Percentiles rank a stretch among this genome's conserved stretches.
phyloP scores from a whole-genome alignment of 2,888 invertebrate species.

The Dioctria linearis region DNA sequence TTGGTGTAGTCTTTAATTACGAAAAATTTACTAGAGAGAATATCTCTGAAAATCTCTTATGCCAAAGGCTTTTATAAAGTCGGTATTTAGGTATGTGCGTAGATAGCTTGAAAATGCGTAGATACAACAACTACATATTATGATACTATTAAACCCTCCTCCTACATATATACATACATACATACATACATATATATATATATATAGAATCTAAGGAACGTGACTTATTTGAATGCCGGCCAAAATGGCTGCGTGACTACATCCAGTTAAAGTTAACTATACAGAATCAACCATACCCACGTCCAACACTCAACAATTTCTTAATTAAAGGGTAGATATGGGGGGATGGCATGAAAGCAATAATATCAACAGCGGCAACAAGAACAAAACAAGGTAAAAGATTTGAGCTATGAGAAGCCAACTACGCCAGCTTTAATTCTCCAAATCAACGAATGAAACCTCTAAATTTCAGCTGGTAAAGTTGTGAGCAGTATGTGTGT shows the following conservation, averaged over 20 bases:
- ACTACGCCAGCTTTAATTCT: background rate
- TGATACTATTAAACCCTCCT: no score
- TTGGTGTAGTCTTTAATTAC: slow-evolving; percentile 31
- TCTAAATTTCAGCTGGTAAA: slow-evolving; percentile 30
- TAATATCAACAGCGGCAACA: slow-evolving; percentile 2
- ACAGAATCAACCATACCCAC: slow-evolving; percentile 40
- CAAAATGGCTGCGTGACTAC: slow-evolving; percentile 34
- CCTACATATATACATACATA: no score
- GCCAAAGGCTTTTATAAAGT: background rate
- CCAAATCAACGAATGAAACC: slow-evolving; percentile 19
- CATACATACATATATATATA: background rate
- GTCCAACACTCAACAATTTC: slow-evolving; percentile 41
- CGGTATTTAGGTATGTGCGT: background rate
- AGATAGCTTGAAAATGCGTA: background rate
- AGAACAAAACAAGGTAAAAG: background rate
- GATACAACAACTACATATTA: background rate
- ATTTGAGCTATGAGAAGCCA: background rate
- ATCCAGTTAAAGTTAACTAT: slow-evolving; percentile 38
- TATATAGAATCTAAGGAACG: background rate
- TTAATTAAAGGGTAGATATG: slow-evolving; percentile 40
- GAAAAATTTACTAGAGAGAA: slow-evolving; percentile 10
- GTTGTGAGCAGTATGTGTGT: slow-evolving; percentile 6
- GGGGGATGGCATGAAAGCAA: slow-evolving; percentile 3
- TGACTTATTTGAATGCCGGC: slow-evolving; percentile 33
- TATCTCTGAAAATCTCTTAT: slow-evolving; percentile 28